phyloP scores from a whole-genome alignment of 2,113 vertebrate genomes.

The Furnarius figulus region DNA sequence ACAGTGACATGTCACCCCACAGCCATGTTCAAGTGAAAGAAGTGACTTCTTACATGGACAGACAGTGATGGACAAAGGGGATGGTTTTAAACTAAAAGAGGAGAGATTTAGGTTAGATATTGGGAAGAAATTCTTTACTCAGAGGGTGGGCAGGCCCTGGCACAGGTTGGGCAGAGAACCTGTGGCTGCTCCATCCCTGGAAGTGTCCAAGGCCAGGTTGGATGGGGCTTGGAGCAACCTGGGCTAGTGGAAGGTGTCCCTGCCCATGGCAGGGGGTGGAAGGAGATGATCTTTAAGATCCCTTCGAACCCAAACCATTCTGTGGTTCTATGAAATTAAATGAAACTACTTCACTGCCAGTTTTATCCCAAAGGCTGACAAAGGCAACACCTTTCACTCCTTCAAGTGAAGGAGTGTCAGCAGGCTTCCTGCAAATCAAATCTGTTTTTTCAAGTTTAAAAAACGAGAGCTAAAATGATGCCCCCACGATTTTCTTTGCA shows the following conservation, averaged over 20 bases:
- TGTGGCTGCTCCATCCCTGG: not conserved
- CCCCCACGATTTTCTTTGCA: not conserved
- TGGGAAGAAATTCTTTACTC: not conserved
- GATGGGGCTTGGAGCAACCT: not conserved
- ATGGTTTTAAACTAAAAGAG: not conserved
- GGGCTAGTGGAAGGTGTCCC: not conserved
- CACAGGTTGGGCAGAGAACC: not conserved
- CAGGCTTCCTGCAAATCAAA: not conserved
- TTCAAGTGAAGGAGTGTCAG: not conserved
- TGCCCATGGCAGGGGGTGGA: too few relatives aligned
- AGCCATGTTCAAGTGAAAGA: rapidly evolving
- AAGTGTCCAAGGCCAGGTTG: not conserved
- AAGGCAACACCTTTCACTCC: not conserved
- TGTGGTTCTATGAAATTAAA: not conserved
- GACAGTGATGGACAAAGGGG: not conserved
- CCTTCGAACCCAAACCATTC: not conserved
- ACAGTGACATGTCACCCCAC: rapidly evolving
- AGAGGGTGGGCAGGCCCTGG: not conserved
- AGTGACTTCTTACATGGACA: not conserved
- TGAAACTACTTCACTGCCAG: not conserved
- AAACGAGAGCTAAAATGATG: not conserved
- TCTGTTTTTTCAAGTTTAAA: not conserved
- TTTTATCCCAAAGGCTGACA: not conserved
- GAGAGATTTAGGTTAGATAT: not conserved
- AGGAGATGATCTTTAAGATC: not conserved